Evolutionary conservation across 2,797 vertebrate genomes (phyloP).

Genomic region (Falco rusticolus): DNA sequence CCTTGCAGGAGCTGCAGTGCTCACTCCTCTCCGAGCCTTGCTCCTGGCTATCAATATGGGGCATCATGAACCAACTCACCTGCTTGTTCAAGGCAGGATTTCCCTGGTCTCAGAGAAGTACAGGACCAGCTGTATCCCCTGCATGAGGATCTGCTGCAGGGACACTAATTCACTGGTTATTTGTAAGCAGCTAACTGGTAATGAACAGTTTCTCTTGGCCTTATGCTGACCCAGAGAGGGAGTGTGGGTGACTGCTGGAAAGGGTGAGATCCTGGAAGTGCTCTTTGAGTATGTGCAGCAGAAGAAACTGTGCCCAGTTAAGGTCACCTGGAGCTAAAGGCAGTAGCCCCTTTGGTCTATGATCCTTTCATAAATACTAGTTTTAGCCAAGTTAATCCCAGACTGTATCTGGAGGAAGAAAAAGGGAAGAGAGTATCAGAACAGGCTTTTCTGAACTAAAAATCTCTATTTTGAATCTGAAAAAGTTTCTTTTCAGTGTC

Average conservation of each 20-base stretch:
- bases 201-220: not conserved
- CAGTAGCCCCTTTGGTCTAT: not conserved
- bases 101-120: not conserved
- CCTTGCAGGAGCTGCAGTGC: not conserved
- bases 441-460: not conserved
- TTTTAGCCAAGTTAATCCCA: not conserved
- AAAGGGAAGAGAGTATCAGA: not conserved
- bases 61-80: rapidly evolving
- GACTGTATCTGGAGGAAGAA: not conserved
- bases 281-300: no score
- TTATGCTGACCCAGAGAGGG: not conserved
- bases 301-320: not conserved
- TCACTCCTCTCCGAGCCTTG: not conserved
- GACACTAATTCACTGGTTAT: not conserved
- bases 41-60: not conserved
- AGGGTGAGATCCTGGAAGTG: no score
- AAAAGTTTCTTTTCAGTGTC: not conserved
- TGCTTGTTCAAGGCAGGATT: not conserved
- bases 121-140: not conserved
- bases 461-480: not conserved
- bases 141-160: not conserved
- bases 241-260: not conserved
- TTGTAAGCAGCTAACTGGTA: not conserved
- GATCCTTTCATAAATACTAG: not conserved
- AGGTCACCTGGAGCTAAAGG: not conserved